Conservation (phyloP, 1,140 invertebrate genomes). For the Drosophila mayri region DNA sequence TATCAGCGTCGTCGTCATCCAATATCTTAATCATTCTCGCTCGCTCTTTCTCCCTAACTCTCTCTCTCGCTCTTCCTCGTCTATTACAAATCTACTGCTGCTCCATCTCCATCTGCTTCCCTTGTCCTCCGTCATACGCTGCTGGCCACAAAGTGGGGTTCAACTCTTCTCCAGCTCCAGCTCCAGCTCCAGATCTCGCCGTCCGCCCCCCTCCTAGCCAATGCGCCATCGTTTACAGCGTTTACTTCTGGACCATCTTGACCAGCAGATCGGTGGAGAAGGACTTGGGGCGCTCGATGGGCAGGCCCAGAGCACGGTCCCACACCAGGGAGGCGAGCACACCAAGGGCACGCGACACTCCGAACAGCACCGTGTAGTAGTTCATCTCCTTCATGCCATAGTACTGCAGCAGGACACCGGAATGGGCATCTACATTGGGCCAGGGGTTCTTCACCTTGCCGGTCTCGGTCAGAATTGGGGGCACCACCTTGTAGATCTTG, state of each 20-base stretch:
- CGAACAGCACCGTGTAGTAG: slow-evolving; percentile 99
- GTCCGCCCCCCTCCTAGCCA: not conserved
- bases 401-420: slow-evolving; percentile 97
- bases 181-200: slow-evolving; percentile 4
- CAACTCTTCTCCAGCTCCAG: slow-evolving; percentile 18
- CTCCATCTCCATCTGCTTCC: slow-evolving; percentile 28
- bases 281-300: slow-evolving; percentile 98
- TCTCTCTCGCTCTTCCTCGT: slow-evolving; percentile 17
- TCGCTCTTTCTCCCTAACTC: not conserved
- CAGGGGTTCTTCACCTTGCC: slow-evolving; percentile 99
- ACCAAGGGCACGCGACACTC: slow-evolving; percentile 97
- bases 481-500: slow-evolving; percentile 97
- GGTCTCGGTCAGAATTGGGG: slow-evolving; percentile 95
- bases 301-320: slow-evolving; percentile 97
- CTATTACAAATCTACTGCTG: slow-evolving; percentile 47
- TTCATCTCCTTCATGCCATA: slow-evolving; percentile 99
- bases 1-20: slow-evolving; percentile 41
- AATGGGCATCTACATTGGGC: slow-evolving; percentile 99
- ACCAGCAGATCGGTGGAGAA: slow-evolving; percentile 79
- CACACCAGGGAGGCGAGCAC: slow-evolving; percentile 96
- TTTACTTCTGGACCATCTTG: slow-evolving; percentile 84
- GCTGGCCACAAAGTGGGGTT: slow-evolving; percentile 2
- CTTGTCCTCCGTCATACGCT: slow-evolving; percentile 16
- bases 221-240: slow-evolving; percentile 3
- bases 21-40: slow-evolving; percentile 16